phyloP scores from a whole-genome alignment of 2,888 invertebrate genomes.

The Phoenoteleia sp. region DNA sequence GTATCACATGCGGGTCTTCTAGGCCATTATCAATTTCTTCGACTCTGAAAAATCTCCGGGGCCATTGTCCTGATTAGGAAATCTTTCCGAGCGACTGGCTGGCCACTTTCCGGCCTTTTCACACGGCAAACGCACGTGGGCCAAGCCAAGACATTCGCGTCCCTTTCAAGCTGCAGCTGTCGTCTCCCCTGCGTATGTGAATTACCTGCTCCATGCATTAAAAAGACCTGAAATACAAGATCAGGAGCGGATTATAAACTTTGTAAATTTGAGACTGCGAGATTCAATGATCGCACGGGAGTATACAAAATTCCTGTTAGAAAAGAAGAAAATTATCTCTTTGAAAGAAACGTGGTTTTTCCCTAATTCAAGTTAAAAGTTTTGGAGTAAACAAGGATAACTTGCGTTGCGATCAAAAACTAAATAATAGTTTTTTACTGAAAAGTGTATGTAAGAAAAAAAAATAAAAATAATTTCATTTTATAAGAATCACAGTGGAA shows the following conservation, averaged over 20 bases:
- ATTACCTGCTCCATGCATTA: slow-evolving; percentile 46
- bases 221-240: slow-evolving; percentile 27
- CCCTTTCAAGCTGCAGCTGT: slow-evolving; percentile 67
- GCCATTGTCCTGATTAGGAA: slow-evolving; percentile 57
- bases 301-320: no score
- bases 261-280: no score
- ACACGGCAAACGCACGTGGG: slow-evolving; percentile 39
- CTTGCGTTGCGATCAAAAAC: no score
- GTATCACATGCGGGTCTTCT: slow-evolving; percentile 13
- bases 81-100: slow-evolving; percentile 40
- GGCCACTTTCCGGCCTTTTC: slow-evolving; percentile 69
- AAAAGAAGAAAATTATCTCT: no score
- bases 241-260: slow-evolving; percentile 22
- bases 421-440: no score
- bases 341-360: no score
- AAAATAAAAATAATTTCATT: no score
- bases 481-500: no score
- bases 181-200: slow-evolving; percentile 45
- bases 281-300: no score
- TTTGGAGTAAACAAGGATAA: no score
- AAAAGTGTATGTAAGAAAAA: no score
- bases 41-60: slow-evolving; percentile 30
- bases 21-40: slow-evolving; percentile 1
- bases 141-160: slow-evolving; percentile 22
- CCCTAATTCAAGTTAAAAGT: no score